Evolutionary conservation across 2,113 vertebrate genomes (phyloP).

Genomic region (Nannospalax galili): DNA sequence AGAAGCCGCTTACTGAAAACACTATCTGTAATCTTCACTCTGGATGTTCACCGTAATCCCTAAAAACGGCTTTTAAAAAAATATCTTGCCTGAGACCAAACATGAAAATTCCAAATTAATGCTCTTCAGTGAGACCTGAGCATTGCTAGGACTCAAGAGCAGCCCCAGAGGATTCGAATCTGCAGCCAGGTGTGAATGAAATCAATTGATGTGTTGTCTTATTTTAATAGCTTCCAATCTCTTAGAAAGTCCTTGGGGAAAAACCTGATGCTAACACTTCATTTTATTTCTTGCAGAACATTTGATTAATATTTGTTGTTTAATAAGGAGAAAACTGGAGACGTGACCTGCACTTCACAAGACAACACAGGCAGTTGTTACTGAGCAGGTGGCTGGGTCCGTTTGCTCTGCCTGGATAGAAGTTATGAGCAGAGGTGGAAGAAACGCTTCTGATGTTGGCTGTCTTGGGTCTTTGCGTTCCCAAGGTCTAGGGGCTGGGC

Average conservation of each 20-base stretch:
- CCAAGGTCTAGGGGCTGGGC: background rate
- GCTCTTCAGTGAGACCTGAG: background rate
- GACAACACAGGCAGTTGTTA: background rate
- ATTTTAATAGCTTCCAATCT: background rate
- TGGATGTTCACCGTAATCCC: background rate
- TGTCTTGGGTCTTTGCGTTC: background rate
- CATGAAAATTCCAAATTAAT: conserved; percentile 1
- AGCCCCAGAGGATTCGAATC: background rate
- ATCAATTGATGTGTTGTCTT: background rate
- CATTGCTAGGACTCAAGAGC: background rate
- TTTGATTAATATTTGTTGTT: conserved; percentile 9
- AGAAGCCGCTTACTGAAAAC: conserved; percentile 19
- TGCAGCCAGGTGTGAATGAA: background rate
- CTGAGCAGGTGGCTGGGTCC: background rate
- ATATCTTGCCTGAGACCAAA: background rate
- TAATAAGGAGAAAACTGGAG: conserved; percentile 19
- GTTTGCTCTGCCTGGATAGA: background rate
- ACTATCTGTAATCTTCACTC: background rate
- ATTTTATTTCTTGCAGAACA: conserved; percentile 40
- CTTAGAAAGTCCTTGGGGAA: background rate
- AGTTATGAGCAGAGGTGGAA: background rate
- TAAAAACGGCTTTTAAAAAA: background rate
- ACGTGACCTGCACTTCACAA: background rate
- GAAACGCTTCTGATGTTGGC: background rate
- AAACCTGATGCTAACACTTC: background rate